A percentile compares a stretch with the other conserved stretches of the same genome.
Conservation (phyloP, 2,113 vertebrate species). For the Jacana jacana region DNA sequence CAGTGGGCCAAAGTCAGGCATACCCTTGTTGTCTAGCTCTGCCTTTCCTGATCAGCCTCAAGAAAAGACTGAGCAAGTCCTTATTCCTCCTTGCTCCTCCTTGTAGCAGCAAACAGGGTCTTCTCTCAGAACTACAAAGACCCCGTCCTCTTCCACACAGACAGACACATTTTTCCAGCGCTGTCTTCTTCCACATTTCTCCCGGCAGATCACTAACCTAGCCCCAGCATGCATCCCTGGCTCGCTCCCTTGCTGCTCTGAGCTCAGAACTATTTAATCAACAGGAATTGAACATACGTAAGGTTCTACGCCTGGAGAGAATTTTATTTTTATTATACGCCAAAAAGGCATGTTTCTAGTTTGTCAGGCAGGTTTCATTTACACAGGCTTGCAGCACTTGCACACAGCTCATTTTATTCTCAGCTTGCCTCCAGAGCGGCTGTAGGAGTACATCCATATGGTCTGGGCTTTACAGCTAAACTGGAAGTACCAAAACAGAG, state of each 20-base stretch:
- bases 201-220: neutral
- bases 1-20: neutral
- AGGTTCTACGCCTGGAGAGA: neutral
- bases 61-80: neutral
- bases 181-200: neutral
- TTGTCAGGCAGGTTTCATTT: conserved; percentile 59
- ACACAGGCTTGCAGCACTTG: conserved; percentile 40
- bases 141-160: neutral
- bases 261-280: conserved; percentile 7
- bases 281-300: neutral
- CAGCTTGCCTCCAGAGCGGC: conserved; percentile 52
- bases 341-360: conserved; percentile 49
- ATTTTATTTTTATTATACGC: conserved; percentile 61
- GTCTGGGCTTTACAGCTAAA: conserved; percentile 26
- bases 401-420: conserved; percentile 62
- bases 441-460: conserved; percentile 58
- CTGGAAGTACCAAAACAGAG: conserved; percentile 61
- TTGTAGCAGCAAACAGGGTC: neutral
- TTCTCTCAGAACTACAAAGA: neutral
- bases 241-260: neutral
- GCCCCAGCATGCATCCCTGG: neutral
- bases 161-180: neutral
- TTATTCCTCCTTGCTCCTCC: neutral
- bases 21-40: neutral
- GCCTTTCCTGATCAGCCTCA: neutral